Evolutionary conservation across 2,888 invertebrate genomes (phyloP).

Genomic region (Brachyopa scutellaris): DNA sequence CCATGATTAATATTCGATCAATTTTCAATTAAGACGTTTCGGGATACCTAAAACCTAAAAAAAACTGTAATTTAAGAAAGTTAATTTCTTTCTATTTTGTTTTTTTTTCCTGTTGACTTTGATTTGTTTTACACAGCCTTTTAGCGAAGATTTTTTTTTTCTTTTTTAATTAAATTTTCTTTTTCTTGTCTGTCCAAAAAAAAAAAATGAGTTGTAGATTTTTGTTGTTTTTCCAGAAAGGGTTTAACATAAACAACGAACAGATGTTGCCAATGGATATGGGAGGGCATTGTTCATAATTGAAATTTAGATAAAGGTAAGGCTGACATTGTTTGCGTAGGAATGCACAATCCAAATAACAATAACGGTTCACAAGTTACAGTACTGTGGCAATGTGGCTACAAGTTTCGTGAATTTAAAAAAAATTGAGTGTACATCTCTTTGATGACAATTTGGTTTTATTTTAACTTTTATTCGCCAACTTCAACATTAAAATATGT

Average conservation of each 20-base stretch:
- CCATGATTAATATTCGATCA: conserved; percentile 42
- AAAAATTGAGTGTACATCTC: too few species aligned
- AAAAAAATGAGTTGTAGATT: too few species aligned
- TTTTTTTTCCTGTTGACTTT: conserved; percentile 29
- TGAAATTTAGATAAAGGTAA: background rate
- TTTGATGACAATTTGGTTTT: too few species aligned
- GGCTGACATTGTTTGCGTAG: background rate
- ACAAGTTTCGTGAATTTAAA: too few species aligned
- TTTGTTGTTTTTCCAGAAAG: background rate
- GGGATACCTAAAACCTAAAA: background rate
- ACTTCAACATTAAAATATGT: too few species aligned
- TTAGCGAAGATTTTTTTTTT: background rate
- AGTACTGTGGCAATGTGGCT: too few species aligned
- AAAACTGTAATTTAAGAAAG: background rate
- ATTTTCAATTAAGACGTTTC: conserved; percentile 38
- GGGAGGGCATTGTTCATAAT: background rate
- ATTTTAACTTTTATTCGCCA: too few species aligned
- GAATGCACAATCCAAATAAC: too few species aligned
- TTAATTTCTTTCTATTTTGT: background rate
- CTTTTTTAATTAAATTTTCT: conserved; percentile 5
- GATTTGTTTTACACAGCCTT: conserved; percentile 8
- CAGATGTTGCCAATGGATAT: background rate
- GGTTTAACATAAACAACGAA: background rate
- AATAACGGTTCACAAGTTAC: too few species aligned
- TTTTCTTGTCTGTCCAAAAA: background rate